These are phyloP conservation scores for Tetrapedia diversipes DNA, from an alignment of 2,888 invertebrate species.

Conservation along the genomic window DNA sequence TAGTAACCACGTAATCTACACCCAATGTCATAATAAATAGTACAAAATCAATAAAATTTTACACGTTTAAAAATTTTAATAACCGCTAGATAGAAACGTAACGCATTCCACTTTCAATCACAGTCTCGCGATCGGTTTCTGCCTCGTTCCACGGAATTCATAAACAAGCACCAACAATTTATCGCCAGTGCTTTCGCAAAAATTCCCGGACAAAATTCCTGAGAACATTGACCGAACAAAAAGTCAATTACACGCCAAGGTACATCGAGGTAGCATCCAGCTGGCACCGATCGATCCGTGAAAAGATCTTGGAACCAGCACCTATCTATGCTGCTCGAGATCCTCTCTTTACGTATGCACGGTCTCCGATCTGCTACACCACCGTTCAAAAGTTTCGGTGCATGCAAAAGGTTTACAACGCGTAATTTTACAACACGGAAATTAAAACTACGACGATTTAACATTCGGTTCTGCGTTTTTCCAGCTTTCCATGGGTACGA, in stretches of 20 bases:
- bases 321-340: constrained; percentile 18
- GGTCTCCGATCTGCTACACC: constrained; percentile 4
- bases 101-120: neutral
- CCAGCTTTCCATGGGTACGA: too few species aligned
- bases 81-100: neutral
- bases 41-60: too few species aligned
- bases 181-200: neutral
- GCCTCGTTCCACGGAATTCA: neutral
- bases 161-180: constrained; percentile 3
- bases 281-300: neutral
- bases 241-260: constrained; percentile 26
- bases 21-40: too few species aligned
- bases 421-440: too few species aligned
- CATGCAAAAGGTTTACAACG: too few species aligned
- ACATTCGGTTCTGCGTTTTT: too few species aligned
- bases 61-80: neutral
- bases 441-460: too few species aligned
- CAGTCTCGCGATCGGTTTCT: neutral
- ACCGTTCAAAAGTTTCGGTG: too few species aligned
- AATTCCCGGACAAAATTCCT: neutral
- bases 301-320: constrained; percentile 28
- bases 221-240: neutral
- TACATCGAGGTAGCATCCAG: constrained; percentile 8
- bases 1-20: too few species aligned
- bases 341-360: constrained; percentile 40